Percentiles rank a stretch among this genome's conserved stretches.
Evolutionary conservation across 64 coral and sea anemone species (phyloP).

Genomic region (Porites lutea): DNA sequence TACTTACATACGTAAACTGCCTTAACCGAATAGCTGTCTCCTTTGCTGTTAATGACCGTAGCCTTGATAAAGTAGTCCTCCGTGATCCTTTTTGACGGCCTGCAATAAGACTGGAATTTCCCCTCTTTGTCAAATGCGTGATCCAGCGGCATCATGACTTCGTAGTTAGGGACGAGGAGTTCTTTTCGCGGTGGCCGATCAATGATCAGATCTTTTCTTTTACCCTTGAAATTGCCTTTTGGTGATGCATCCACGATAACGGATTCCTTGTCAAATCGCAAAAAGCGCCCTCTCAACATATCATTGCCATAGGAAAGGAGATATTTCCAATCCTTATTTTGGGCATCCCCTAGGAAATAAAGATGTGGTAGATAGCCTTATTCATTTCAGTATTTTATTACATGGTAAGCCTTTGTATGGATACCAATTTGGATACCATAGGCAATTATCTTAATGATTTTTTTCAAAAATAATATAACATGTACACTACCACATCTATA

Average conservation of each 20-base stretch:
- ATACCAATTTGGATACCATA: too few species aligned
- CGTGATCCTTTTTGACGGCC: neutral
- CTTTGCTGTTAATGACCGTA: neutral
- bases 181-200: neutral
- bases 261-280: neutral
- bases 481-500: too few species aligned
- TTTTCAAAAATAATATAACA: too few species aligned
- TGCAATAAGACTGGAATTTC: neutral
- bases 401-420: too few species aligned
- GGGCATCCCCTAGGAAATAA: neutral
- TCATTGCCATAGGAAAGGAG: neutral
- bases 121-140: neutral
- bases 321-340: neutral
- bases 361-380: neutral
- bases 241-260: neutral
- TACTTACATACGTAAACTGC: neutral
- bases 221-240: neutral
- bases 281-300: neutral
- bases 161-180: neutral
- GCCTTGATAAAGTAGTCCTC: neutral
- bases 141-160: neutral
- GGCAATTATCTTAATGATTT: too few species aligned
- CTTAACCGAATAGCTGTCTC: neutral
- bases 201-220: neutral
- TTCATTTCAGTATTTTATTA: too few species aligned